Percentiles rank a stretch among this genome's conserved stretches.
Conservation (phyloP, 1,140 invertebrate species). For the Prorops nasuta region DNA sequence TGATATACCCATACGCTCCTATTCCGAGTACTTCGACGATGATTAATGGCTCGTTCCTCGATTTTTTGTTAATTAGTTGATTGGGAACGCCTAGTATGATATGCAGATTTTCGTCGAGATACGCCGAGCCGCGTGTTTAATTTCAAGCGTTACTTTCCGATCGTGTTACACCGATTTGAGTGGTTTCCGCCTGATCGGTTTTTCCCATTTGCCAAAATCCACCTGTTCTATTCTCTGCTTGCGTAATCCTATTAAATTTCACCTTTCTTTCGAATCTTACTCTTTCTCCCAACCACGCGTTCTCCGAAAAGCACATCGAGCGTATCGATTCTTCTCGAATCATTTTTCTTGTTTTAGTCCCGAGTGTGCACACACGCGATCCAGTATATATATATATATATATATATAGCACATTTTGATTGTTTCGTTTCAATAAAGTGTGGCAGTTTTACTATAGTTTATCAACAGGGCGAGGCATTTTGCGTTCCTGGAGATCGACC, state of each 20-base stretch:
- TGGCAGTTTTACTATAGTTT: too few species aligned
- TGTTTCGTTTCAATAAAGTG: too few species aligned
- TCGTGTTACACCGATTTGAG: too few species aligned
- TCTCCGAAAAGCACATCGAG: too few species aligned
- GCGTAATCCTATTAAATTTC: constrained; percentile 21
- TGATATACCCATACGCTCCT: constrained; percentile 34
- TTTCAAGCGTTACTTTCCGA: constrained; percentile 23
- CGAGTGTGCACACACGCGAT: too few species aligned
- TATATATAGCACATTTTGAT: too few species aligned
- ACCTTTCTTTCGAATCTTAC: constrained; percentile 1
- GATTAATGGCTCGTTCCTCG: constrained; percentile 44
- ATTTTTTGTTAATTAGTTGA: constrained; percentile 53
- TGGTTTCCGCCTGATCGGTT: too few species aligned
- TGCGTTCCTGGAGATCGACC: constrained; percentile 17
- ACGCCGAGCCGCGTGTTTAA: constrained; percentile 25
- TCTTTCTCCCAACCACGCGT: too few species aligned
- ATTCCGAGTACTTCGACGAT: constrained; percentile 41
- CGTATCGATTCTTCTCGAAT: too few species aligned
- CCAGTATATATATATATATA: too few species aligned
- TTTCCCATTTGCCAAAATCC: constrained; percentile 15
- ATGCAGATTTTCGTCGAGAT: constrained; percentile 44
- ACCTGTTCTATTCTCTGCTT: constrained; percentile 15
- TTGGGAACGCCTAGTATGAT: constrained; percentile 52
- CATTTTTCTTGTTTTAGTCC: too few species aligned
- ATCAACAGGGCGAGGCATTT: constrained; percentile 15